These are phyloP conservation scores for Ericerus pela DNA, from an alignment of 1,140 invertebrate genomes.

Conservation along the genomic window DNA sequence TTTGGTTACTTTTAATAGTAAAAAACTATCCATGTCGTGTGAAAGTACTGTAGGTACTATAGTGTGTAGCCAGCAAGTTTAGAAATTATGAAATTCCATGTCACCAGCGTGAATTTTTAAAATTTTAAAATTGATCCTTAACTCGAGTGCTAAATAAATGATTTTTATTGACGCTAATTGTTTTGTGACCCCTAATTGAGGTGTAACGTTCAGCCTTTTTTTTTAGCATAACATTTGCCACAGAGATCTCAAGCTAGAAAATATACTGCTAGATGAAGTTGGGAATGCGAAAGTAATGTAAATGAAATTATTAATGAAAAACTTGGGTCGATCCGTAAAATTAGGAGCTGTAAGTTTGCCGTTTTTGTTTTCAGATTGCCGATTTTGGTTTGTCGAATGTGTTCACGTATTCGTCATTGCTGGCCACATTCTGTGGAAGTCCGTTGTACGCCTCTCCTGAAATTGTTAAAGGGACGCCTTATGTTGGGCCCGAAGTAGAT, in stretches of 20 bases:
- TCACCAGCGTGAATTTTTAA: too few species aligned
- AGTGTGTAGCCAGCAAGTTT: too few species aligned
- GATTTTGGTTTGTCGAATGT: conserved; percentile 98
- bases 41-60: too few species aligned
- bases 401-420: conserved; percentile 72
- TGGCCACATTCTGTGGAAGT: conserved; percentile 94
- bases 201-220: conserved; percentile 18
- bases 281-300: conserved; percentile 92
- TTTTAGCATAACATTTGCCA: conserved; percentile 84
- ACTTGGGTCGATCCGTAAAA: conserved; percentile 13
- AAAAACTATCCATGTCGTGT: too few species aligned
- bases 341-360: too few species aligned
- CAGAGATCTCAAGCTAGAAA: conserved; percentile 96
- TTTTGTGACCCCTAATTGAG: background rate
- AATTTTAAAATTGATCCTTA: too few species aligned
- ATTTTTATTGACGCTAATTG: conserved; percentile 6
- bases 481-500: conserved; percentile 82
- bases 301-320: too few species aligned
- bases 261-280: conserved; percentile 89
- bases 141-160: background rate
- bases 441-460: conserved; percentile 97
- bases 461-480: conserved; percentile 94
- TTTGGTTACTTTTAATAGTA: too few species aligned
- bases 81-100: too few species aligned
- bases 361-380: conserved; percentile 56